Evolutionary conservation across 1,140 invertebrate genomes (phyloP).

Genomic region (Pseudoatta argentina): DNA sequence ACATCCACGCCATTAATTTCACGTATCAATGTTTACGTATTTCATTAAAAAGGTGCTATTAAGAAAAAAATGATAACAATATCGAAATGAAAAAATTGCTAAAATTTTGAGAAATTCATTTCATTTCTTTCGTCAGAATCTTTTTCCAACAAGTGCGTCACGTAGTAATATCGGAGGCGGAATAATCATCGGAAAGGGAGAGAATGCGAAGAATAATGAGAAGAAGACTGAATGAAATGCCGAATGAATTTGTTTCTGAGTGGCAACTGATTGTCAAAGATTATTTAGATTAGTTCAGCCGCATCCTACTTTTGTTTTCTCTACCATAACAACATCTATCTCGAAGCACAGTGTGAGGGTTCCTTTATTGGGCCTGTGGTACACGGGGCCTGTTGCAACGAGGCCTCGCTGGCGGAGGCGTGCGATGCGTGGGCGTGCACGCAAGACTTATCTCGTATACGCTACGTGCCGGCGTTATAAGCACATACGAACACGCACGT

Average conservation of each 20-base stretch:
- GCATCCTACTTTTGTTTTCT: conserved; percentile 61
- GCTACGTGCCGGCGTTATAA: conserved; percentile 10
- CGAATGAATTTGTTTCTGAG: not conserved
- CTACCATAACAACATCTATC: not conserved
- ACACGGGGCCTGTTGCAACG: conserved; percentile 72
- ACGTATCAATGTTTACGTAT: not conserved
- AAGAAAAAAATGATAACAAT: not conserved
- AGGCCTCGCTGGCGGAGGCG: conserved; percentile 66
- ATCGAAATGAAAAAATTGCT: not conserved
- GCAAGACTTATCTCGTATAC: conserved; percentile 22
- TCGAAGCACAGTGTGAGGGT: conserved; percentile 47
- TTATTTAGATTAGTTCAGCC: conserved; percentile 59
- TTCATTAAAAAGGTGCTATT: not conserved
- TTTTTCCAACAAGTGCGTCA: conserved; percentile 1
- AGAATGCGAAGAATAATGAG: conserved; percentile 12
- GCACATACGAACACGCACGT: conserved; percentile 2
- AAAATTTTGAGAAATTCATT: not conserved
- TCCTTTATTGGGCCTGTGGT: conserved; percentile 75
- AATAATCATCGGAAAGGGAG: conserved; percentile 9
- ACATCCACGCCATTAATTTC: conserved; percentile 1
- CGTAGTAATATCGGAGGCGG: not conserved
- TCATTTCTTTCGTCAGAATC: not conserved
- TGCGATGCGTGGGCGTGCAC: conserved; percentile 67
- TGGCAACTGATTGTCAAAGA: conserved; percentile 23
- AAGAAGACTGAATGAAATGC: conserved; percentile 11